Percentiles rank a stretch among this genome's conserved stretches.
phyloP scores from a whole-genome alignment of 2,113 vertebrate genomes.

The Scophthalmus maximus region DNA sequence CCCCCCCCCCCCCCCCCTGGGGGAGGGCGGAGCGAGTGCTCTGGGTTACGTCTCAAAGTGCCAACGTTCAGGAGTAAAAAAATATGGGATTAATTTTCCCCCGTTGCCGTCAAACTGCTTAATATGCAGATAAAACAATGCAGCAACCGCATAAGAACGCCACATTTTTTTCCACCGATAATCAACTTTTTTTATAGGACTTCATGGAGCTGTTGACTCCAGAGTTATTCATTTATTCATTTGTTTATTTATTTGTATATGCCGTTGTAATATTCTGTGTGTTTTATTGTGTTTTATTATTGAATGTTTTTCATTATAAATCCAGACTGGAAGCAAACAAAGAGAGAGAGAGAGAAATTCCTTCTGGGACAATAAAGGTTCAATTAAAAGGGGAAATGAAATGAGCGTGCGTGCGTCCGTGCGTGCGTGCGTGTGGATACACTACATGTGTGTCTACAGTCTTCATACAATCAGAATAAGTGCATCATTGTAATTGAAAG shows the following conservation, averaged over 20 bases:
- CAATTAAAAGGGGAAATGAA: slow-evolving; percentile 43
- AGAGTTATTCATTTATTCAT: neutral
- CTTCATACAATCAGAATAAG: slow-evolving; percentile 32
- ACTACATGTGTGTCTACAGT: neutral
- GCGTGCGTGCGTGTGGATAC: neutral
- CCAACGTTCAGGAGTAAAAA: neutral
- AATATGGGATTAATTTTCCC: slow-evolving; percentile 3
- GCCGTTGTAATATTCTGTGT: neutral
- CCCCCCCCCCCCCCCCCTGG: no score
- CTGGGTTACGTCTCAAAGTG: slow-evolving; percentile 4
- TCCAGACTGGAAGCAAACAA: slow-evolving; percentile 4
- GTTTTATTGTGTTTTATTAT: slow-evolving; percentile 27
- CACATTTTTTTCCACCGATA: slow-evolving; percentile 8
- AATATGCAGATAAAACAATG: neutral
- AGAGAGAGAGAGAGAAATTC: neutral
- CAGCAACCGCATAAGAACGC: neutral
- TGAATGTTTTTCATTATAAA: slow-evolving; percentile 37
- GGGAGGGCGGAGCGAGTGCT: neutral
- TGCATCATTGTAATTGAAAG: slow-evolving; percentile 39
- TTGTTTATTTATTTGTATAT: neutral
- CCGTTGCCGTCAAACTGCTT: neutral
- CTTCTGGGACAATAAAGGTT: slow-evolving; percentile 34
- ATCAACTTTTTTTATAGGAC: slow-evolving; percentile 33
- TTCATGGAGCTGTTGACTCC: neutral
- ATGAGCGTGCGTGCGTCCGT: slow-evolving; percentile 1